These are phyloP conservation scores for Mylabris phalerata DNA, from an alignment of 1,140 invertebrate genomes.

Conservation along the genomic window DNA sequence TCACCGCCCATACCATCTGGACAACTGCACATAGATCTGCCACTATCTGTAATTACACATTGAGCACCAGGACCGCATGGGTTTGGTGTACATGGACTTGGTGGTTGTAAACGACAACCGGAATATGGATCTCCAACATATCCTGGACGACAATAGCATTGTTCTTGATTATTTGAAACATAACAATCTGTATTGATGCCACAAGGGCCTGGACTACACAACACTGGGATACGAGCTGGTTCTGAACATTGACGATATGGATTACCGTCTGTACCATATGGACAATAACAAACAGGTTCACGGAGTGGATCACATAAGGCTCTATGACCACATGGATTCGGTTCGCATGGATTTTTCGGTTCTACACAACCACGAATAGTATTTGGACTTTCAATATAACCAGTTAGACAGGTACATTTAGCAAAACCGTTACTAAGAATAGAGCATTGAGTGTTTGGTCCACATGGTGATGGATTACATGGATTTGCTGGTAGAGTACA, in stretches of 20 bases:
- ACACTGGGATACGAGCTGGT: slow-evolving; percentile 47
- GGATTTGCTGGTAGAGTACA: slow-evolving; percentile 65
- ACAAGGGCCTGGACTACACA: slow-evolving; percentile 73
- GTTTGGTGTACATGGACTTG: slow-evolving; percentile 62
- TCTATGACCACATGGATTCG: slow-evolving; percentile 70
- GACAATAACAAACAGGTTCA: slow-evolving; percentile 73
- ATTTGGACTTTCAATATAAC: slow-evolving; percentile 79
- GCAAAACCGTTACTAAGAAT: slow-evolving; percentile 74
- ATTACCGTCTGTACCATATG: slow-evolving; percentile 66
- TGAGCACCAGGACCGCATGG: slow-evolving; percentile 71
- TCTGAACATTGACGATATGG: slow-evolving; percentile 65
- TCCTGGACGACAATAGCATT: slow-evolving; percentile 70
- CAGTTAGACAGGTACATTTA: slow-evolving; percentile 78
- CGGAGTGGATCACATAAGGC: slow-evolving; percentile 72
- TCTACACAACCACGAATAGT: slow-evolving; percentile 77
- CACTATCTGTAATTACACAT: slow-evolving; percentile 58
- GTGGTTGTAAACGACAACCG: slow-evolving; percentile 53
- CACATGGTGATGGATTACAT: slow-evolving; percentile 79
- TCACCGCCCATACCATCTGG: slow-evolving; percentile 68
- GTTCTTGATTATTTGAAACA: slow-evolving; percentile 61
- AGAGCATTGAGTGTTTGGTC: slow-evolving; percentile 79
- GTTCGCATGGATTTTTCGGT: slow-evolving; percentile 69
- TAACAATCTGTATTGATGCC: slow-evolving; percentile 76
- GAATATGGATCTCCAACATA: slow-evolving; percentile 65
- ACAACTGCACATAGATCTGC: slow-evolving; percentile 67